A percentile compares a stretch with the other conserved stretches of the same genome.
Evolutionary conservation across 2,113 vertebrate species (phyloP).

Genomic region (Bubo scandiacus): DNA sequence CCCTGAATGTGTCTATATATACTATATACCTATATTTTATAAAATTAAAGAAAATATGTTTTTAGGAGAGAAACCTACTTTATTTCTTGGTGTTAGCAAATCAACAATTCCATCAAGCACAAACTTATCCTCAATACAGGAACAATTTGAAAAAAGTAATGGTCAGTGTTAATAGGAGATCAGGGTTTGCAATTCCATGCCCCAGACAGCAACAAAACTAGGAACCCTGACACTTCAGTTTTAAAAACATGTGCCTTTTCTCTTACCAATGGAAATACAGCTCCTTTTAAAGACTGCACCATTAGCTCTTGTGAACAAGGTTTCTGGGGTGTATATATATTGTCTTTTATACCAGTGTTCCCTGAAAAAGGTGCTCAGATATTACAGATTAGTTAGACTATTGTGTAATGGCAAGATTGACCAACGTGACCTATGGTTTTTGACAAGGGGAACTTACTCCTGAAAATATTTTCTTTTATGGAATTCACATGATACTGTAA

Average conservation of each 20-base stretch:
- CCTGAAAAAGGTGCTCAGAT: not conserved
- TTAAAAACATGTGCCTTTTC: not conserved
- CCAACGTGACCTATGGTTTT: not conserved
- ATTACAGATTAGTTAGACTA: not conserved
- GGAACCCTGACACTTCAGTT: not conserved
- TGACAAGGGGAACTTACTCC: not conserved
- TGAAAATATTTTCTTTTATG: not conserved
- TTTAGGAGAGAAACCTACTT: not conserved
- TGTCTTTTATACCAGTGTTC: not conserved
- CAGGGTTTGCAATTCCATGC: not conserved
- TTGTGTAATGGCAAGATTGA: not conserved
- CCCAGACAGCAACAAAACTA: not conserved
- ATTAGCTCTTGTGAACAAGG: not conserved
- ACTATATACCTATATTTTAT: not conserved
- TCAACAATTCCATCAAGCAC: not conserved
- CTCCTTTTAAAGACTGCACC: not conserved
- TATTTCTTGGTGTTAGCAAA: not conserved
- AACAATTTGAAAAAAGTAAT: not conserved
- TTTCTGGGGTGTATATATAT: not conserved
- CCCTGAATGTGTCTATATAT: not conserved
- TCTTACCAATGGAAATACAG: not conserved
- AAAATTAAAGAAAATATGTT: not conserved
- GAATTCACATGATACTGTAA: not conserved
- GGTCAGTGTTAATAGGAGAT: not conserved
- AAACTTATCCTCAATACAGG: not conserved